A percentile compares a stretch with the other conserved stretches of the same genome.
phyloP scores from a whole-genome alignment of 2,888 invertebrate species.

The Macaria notata region DNA sequence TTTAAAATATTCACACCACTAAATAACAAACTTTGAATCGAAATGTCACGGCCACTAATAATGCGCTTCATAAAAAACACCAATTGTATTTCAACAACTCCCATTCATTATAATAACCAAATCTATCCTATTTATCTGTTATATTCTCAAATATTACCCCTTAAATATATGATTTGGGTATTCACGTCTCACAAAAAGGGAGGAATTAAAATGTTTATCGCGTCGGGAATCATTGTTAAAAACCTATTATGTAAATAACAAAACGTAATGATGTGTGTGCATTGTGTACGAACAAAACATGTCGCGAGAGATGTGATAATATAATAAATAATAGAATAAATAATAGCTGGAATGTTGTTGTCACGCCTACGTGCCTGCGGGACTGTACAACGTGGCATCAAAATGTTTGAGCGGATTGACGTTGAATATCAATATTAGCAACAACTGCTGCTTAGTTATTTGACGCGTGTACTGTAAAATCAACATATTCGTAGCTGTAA shows the following conservation, averaged over 20 bases:
- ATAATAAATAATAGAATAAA: constrained; percentile 5
- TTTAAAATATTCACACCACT: too few species aligned
- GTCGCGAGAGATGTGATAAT: constrained; percentile 37
- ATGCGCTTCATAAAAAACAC: background rate
- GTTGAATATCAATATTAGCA: too few species aligned
- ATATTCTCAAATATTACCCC: constrained; percentile 30
- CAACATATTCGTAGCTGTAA: too few species aligned
- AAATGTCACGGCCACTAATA: background rate
- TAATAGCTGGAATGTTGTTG: too few species aligned
- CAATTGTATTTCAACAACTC: constrained; percentile 20
- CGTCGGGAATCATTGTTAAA: constrained; percentile 37
- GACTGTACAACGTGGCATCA: too few species aligned
- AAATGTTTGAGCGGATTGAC: too few species aligned
- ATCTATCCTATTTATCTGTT: constrained; percentile 28
- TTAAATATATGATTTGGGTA: constrained; percentile 35
- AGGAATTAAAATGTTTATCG: constrained; percentile 43
- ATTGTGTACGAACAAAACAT: constrained; percentile 43
- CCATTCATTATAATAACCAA: constrained; percentile 12
- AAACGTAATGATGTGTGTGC: constrained; percentile 50
- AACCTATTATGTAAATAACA: constrained; percentile 51
- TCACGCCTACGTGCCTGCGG: too few species aligned
- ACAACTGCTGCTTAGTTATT: too few species aligned
- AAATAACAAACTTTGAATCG: too few species aligned
- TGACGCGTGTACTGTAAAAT: too few species aligned
- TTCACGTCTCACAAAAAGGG: constrained; percentile 34